Evolutionary conservation across 2,888 invertebrate species (phyloP), one percentile per base, ranked within the genome.

Genomic region (Zootermopsis nevadensis): DNA sequence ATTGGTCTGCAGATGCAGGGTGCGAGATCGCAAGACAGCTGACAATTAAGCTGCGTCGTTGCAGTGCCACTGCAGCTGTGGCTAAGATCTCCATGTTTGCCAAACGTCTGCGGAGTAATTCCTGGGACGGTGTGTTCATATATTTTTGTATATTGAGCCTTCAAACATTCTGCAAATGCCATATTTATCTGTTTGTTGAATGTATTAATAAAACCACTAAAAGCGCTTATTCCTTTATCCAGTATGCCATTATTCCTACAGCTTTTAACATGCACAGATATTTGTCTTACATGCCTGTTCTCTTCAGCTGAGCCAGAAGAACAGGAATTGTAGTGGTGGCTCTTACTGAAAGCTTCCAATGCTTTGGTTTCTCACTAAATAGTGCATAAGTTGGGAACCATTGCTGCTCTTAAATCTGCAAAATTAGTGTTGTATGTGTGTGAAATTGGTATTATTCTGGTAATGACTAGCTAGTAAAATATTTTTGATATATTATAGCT

Each of bases 41-140:
- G 77, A 67, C 67, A 77, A 30, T 42, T 69, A 35, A 38, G 31
- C 81, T 77, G 85, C 86, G 88, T 82, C 86, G 88, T 82, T 85
- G 87, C 84, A 88, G 88, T 84, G 88, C 89, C 42, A 87, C 87
- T 81, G 88, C 88, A 83, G 89, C 89, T 67, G 88, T 87, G 42
- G 88, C 87, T 72, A 88, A 88, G 86, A 89, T 89, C 84, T 88
- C 89, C 79, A 87, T 88, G 85, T 88, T 88, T 82, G 88, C 89
- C 82, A 88, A 89, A 86, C 87, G 89, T 83, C 87, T 89, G 48
- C 87, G 88, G 72, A 88, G 87, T 86, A 87, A 87, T 85, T 87
- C 87, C 48, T 88, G 88, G 86, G 88, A 88, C 85, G 88, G 88
- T 87, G 86, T 86, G 83, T 86, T 85, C 77, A 86, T 80, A 60